Percentiles rank a stretch among this genome's conserved stretches.
phyloP scores from a whole-genome alignment of 2,888 invertebrate genomes.

The Schizaphis graminum region DNA sequence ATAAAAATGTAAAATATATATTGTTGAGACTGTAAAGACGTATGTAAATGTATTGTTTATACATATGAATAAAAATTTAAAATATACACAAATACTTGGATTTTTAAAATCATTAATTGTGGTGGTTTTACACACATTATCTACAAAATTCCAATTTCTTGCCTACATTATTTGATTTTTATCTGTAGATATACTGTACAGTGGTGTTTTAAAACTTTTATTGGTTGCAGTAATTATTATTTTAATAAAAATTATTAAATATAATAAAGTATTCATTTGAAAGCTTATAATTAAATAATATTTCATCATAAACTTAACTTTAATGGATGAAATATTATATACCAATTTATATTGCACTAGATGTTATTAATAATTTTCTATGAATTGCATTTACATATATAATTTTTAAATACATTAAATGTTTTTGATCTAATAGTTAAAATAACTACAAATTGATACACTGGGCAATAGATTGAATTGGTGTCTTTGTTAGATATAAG shows the following conservation, averaged over 20 bases:
- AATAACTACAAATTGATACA: neutral
- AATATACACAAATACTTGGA: conserved; percentile 56
- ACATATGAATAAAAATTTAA: conserved; percentile 62
- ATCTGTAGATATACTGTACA: neutral
- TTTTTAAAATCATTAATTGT: conserved; percentile 32
- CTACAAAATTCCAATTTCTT: conserved; percentile 5
- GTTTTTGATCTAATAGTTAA: neutral
- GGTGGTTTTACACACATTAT: conserved; percentile 58
- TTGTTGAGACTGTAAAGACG: conserved; percentile 65
- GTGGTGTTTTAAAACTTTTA: neutral
- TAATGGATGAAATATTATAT: neutral
- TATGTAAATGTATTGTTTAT: conserved; percentile 65
- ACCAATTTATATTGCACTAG: neutral
- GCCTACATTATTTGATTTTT: neutral
- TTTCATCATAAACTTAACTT: neutral
- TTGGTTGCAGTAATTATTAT: neutral
- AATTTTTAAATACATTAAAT: neutral
- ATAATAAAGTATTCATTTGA: neutral
- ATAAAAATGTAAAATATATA: conserved; percentile 65
- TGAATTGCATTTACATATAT: neutral
- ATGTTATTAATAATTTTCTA: neutral
- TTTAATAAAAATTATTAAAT: too few relatives aligned
- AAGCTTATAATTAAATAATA: neutral
- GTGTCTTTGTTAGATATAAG: neutral
- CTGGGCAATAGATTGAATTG: neutral